Evolutionary conservation across 2,888 invertebrate genomes (phyloP).

Genomic region (Drosophila meridionalis): DNA sequence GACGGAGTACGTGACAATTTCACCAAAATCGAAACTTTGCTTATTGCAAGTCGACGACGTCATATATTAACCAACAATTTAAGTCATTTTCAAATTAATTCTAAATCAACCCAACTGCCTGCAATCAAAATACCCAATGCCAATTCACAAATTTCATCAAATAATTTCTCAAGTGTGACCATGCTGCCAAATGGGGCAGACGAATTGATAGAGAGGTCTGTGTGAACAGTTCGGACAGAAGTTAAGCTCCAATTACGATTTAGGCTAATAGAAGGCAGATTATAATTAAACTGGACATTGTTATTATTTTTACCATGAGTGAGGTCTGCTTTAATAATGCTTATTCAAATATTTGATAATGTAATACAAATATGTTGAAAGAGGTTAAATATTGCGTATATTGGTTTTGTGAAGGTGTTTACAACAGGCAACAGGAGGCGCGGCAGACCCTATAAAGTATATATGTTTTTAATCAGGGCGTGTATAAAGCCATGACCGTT

Average conservation of each 20-base stretch:
- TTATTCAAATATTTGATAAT: background rate
- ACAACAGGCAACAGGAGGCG: too few relatives aligned
- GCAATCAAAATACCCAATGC: constrained; percentile 24
- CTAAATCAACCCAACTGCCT: background rate
- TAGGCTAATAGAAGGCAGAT: background rate
- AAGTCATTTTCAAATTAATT: constrained; percentile 58
- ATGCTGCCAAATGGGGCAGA: background rate
- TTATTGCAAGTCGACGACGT: constrained; percentile 39
- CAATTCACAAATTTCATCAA: constrained; percentile 17
- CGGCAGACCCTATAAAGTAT: too few relatives aligned
- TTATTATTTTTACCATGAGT: background rate
- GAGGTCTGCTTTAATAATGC: background rate
- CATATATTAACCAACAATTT: constrained; percentile 65
- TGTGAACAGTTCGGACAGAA: background rate
- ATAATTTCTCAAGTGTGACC: constrained; percentile 1
- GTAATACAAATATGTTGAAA: too few relatives aligned
- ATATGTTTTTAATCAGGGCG: too few relatives aligned
- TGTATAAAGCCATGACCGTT: too few relatives aligned
- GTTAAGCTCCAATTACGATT: background rate
- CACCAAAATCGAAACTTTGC: constrained; percentile 34
- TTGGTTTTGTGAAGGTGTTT: too few relatives aligned
- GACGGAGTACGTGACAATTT: constrained; percentile 66
- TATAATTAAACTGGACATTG: background rate
- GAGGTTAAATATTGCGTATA: too few relatives aligned
- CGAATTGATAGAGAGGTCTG: background rate